These are phyloP conservation scores for Aldabrachelys gigantea DNA, from an alignment of 2,113 vertebrate genomes.

Conservation along the genomic window DNA sequence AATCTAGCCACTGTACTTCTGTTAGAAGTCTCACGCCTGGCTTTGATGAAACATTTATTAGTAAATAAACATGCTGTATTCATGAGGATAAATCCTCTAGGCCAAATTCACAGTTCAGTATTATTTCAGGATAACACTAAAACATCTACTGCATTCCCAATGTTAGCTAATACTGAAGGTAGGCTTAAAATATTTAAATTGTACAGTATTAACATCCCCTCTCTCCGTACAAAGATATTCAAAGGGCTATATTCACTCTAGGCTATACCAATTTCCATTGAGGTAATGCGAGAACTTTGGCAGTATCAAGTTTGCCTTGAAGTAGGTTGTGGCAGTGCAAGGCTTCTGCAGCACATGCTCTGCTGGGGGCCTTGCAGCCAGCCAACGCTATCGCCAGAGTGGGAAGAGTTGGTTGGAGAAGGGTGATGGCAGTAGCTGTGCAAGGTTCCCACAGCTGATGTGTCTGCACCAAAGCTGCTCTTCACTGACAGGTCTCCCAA, in stretches of 20 bases:
- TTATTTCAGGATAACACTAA: neutral
- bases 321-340: neutral
- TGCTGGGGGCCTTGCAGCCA: neutral
- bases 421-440: neutral
- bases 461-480: neutral
- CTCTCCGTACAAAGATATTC: neutral
- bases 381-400: neutral
- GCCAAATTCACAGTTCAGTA: neutral
- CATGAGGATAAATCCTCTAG: neutral
- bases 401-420: neutral
- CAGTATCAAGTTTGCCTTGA: neutral
- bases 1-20: neutral
- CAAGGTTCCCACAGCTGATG: neutral
- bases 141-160: neutral
- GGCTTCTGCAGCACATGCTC: neutral
- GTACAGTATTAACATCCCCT: neutral
- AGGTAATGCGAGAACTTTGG: neutral
- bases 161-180: neutral
- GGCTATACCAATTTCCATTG: neutral
- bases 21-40: neutral
- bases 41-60: conserved; percentile 20
- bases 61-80: conserved; percentile 11
- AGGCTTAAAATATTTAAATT: neutral
- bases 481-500: neutral
- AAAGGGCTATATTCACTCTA: neutral